Base-by-base conservation (phyloP, 1,140 invertebrate species). In the Lepidurus apus region DNA sequence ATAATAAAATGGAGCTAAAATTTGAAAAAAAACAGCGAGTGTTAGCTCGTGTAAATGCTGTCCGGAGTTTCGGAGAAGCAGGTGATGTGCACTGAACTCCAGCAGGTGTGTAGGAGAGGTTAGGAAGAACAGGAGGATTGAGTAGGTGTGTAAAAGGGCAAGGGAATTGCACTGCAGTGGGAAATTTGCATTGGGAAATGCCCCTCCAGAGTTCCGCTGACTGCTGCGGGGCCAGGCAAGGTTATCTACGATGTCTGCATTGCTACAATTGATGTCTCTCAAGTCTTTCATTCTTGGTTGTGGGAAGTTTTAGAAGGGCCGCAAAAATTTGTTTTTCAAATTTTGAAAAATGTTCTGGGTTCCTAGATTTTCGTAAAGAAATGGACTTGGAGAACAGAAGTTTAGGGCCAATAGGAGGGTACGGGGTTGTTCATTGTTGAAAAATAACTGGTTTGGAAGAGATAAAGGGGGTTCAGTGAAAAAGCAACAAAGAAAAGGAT, bases 261-360 rank as follows among this genome's bases (percentile, higher is more conserved):
- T 65, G 53, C 53, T 65, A 65, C 53, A 65, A 65, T 65, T 7
- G 53, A 65, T 65, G 53, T 65, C 21, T 65, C 53, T n/a, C 53
- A 4, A 65, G 45, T 47, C 53, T 21, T n/a, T n/a, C 17, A 7
- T 65, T 65, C 53, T 65, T 65, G 17, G 53, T 21, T 65, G 53
- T 65, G 6, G 53, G 53, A 34, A 34, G 34, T 34, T 34, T 65
- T 65, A 1, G 53, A 65, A 10, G 45, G 45, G 45, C 10, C 45
- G 45, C 10, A 47, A 21, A 21, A 21, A 65, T 13, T 65, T 65
- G 17, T 17, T 13, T 13, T 65, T 65, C 53, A 21, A 65, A n/a
- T 65, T 65, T 21, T 13, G 53, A 7, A 65, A 65, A 21, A 21
- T 65, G 6, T 65, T 21, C 17, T 21, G 8, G 0, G 53, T 7